Conservation (phyloP, 2,113 vertebrate species). For the rabbit (Oryctolagus cuniculus) region DNA sequence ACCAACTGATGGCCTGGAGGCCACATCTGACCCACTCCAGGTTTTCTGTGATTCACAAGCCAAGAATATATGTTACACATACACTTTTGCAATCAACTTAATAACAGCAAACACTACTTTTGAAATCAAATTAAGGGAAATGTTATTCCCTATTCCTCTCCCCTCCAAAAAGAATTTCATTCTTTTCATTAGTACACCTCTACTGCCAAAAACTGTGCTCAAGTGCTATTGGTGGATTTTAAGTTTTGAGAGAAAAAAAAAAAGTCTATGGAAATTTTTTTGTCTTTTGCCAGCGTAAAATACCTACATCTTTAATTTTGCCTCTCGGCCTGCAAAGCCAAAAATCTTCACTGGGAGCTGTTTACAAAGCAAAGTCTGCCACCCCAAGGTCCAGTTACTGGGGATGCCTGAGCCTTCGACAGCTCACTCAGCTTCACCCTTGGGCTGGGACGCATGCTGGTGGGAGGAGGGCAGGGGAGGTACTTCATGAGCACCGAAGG, state of each 20-base stretch:
- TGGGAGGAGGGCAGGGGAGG: neutral
- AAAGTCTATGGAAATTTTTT: neutral
- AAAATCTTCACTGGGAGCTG: neutral
- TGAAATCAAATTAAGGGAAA: neutral
- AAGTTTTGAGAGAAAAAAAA: neutral
- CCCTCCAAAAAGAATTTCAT: neutral
- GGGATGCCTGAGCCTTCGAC: neutral
- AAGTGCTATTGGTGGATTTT: neutral
- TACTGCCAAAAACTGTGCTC: neutral
- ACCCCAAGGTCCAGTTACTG: neutral
- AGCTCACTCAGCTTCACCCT: neutral
- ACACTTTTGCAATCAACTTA: neutral
- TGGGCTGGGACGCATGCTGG: neutral
- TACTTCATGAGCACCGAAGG: neutral
- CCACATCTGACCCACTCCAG: neutral
- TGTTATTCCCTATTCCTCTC: neutral
- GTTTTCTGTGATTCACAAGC: neutral
- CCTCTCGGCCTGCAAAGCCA: neutral
- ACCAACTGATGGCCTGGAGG: neutral
- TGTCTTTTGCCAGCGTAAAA: neutral
- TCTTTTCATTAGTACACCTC: neutral
- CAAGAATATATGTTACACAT: neutral
- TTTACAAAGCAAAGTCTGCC: neutral
- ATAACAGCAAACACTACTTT: neutral
- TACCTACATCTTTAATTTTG: neutral